Evolutionary conservation across 2,888 invertebrate species (phyloP).

Genomic region (Melanophora roralis): DNA sequence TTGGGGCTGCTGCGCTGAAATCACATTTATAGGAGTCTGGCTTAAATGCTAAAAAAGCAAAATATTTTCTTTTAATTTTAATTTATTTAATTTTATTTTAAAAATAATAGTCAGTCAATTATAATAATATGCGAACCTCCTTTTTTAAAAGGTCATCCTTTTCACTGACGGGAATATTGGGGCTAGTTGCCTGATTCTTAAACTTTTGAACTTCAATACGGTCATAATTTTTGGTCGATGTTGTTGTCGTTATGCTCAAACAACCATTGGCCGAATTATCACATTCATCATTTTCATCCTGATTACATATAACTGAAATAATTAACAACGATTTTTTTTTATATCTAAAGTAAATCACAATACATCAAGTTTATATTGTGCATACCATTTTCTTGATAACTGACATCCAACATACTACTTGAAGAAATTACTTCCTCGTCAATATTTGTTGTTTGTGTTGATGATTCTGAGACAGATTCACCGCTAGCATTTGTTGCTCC

Average conservation of each 20-base stretch:
- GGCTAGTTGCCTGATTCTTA: slow-evolving; percentile 77
- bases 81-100: no score
- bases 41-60: slow-evolving; percentile 61
- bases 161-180: slow-evolving; percentile 73
- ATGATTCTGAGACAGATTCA: slow-evolving; percentile 69
- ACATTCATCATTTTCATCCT: slow-evolving; percentile 69
- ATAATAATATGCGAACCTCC: slow-evolving; percentile 36
- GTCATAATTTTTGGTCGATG: slow-evolving; percentile 74
- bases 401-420: slow-evolving; percentile 40
- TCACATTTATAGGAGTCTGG: slow-evolving; percentile 65
- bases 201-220: slow-evolving; percentile 76
- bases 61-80: not conserved
- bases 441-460: slow-evolving; percentile 68
- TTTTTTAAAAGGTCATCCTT: slow-evolving; percentile 66
- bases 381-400: slow-evolving; percentile 47
- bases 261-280: slow-evolving; percentile 72
- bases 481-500: slow-evolving; percentile 15
- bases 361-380: no score
- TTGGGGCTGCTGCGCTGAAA: slow-evolving; percentile 41
- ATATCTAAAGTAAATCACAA: no score
- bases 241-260: slow-evolving; percentile 72
- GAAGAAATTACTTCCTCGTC: slow-evolving; percentile 44
- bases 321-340: slow-evolving; percentile 59
- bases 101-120: no score
- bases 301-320: slow-evolving; percentile 55